Evolutionary conservation across 2,113 vertebrate genomes (phyloP).

Genomic region (Acinonyx jubatus): DNA sequence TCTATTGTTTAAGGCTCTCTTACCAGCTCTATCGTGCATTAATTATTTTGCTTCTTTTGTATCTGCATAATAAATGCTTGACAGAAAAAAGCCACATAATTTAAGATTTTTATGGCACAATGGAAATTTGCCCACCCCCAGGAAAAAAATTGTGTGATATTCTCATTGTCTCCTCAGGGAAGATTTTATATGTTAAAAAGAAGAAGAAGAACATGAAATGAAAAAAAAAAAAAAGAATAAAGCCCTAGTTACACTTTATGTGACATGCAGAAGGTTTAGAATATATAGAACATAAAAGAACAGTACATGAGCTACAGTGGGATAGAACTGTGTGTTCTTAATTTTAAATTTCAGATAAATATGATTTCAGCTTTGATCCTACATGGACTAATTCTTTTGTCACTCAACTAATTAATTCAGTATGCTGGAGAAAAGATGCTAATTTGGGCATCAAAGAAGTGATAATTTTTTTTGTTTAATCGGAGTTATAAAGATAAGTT

Average conservation of each 20-base stretch:
- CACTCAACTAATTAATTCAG: constrained; percentile 89
- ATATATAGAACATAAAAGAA: constrained; percentile 76
- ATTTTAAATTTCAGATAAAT: constrained; percentile 87
- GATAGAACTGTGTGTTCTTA: constrained; percentile 85
- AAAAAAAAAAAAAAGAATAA: constrained; percentile 14
- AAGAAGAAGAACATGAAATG: constrained; percentile 40
- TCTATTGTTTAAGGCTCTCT: constrained; percentile 80
- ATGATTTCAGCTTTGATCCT: constrained; percentile 88
- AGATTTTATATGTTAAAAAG: constrained; percentile 69
- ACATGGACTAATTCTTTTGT: constrained; percentile 89
- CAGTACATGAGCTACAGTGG: constrained; percentile 73
- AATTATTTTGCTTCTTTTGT: constrained; percentile 83
- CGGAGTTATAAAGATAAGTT: constrained; percentile 85
- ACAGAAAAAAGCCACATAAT: constrained; percentile 66
- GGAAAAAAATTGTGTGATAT: constrained; percentile 57
- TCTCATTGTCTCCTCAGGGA: constrained; percentile 79
- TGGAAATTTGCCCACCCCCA: constrained; percentile 58
- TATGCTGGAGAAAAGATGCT: constrained; percentile 87
- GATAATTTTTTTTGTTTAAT: constrained; percentile 85
- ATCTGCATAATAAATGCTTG: constrained; percentile 81
- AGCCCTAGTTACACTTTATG: constrained; percentile 65
- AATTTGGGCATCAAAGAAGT: constrained; percentile 89
- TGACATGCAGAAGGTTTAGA: constrained; percentile 69
- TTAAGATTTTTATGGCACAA: constrained; percentile 78
- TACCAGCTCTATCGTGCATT: constrained; percentile 79